phyloP scores from a whole-genome alignment of 2,797 vertebrate species.

The Microhierax caerulescens region DNA sequence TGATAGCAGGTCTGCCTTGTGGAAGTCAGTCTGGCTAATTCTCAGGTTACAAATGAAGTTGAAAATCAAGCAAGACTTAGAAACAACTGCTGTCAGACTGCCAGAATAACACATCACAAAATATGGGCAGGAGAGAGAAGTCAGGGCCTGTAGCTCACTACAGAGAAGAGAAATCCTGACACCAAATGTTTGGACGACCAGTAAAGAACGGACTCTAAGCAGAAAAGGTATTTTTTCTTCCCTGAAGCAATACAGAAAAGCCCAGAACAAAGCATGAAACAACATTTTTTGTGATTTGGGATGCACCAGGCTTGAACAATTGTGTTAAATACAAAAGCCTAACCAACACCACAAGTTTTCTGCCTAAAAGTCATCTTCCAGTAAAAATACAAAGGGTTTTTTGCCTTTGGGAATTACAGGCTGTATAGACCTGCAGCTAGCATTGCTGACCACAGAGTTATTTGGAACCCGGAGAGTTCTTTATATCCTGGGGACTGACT shows the following conservation, averaged over 20 bases:
- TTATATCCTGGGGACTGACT: not conserved
- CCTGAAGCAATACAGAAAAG: not conserved
- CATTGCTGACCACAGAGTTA: not conserved
- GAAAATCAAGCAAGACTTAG: not conserved
- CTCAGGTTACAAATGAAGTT: not conserved
- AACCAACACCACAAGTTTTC: not conserved
- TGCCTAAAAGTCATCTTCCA: not conserved
- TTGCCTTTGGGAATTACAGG: not conserved
- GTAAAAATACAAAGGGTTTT: not conserved
- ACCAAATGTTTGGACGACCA: not conserved
- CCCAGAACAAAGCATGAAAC: not conserved
- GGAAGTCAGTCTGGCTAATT: not conserved
- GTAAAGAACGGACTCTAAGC: not conserved
- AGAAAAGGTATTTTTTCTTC: not conserved
- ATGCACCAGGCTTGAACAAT: not conserved
- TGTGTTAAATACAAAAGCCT: not conserved
- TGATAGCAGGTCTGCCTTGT: not conserved
- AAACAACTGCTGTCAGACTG: not conserved
- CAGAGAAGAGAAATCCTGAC: not conserved
- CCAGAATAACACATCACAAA: not conserved
- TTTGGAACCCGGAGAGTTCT: not conserved
- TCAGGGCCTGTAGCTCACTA: not conserved
- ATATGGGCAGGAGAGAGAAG: not conserved
- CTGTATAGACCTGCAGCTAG: not conserved
- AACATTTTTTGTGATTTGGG: not conserved